A percentile compares a stretch with the other conserved stretches of the same genome.
Evolutionary conservation across 1,140 invertebrate genomes (phyloP).

Genomic region (Bradynema listronoti): DNA sequence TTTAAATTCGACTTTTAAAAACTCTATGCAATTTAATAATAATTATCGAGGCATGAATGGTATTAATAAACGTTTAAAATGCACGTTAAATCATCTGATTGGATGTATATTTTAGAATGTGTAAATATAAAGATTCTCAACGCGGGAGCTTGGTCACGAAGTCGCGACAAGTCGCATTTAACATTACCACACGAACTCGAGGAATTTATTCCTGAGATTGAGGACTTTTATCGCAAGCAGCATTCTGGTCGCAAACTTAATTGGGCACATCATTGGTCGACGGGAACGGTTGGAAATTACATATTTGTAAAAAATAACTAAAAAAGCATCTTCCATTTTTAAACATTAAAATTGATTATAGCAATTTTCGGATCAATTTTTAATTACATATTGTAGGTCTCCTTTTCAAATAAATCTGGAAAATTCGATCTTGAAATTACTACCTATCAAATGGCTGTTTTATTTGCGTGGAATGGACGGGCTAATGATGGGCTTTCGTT

Average conservation of each 20-base stretch:
- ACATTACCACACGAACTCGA: conserved; percentile 91
- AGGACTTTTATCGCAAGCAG: conserved; percentile 70
- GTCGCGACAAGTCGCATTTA: conserved; percentile 81
- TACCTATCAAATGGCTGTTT: conserved; percentile 98
- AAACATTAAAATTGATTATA: conserved; percentile 21
- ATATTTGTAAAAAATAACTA: no score
- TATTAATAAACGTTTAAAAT: conserved; percentile 14
- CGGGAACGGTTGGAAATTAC: conserved; percentile 70
- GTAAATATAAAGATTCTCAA: conserved; percentile 80
- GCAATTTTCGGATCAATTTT: conserved; percentile 53
- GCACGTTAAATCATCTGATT: not conserved
- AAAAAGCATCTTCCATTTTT: no score
- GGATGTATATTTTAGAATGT: conserved; percentile 57
- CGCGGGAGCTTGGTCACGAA: conserved; percentile 88
- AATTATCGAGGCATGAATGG: conserved; percentile 27
- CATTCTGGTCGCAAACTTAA: conserved; percentile 94
- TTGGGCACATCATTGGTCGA: conserved; percentile 99
- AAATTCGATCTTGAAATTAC: conserved; percentile 96
- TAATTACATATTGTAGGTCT: conserved; percentile 64
- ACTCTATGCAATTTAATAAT: conserved; percentile 54
- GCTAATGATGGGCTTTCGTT: conserved; percentile 78
- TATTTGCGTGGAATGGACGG: conserved; percentile 94
- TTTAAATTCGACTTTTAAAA: conserved; percentile 60
- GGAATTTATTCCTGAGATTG: conserved; percentile 88
- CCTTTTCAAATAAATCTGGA: conserved; percentile 78